A percentile compares a stretch with the other conserved stretches of the same genome.
These are phyloP conservation scores for Drosophila subpulchrella DNA, from an alignment of 1,140 invertebrate genomes.

Conservation along the genomic window DNA sequence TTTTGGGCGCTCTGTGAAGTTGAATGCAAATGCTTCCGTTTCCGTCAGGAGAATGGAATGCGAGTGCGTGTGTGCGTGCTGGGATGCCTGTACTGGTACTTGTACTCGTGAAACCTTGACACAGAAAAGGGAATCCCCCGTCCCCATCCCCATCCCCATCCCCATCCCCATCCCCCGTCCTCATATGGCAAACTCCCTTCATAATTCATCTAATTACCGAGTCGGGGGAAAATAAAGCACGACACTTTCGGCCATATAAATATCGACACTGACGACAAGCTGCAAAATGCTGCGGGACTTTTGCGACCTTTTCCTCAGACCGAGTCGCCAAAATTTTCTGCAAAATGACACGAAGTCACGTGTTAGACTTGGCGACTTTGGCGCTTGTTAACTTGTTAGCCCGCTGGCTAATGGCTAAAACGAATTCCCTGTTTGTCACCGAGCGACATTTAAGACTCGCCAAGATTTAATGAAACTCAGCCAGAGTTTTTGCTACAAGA, in stretches of 20 bases:
- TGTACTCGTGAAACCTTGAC: constrained; percentile 29
- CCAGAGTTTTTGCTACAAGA: neutral
- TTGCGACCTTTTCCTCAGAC: constrained; percentile 31
- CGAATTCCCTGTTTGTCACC: constrained; percentile 72
- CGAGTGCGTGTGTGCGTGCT: constrained; percentile 4
- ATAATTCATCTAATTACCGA: constrained; percentile 64
- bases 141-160: neutral
- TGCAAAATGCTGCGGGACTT: constrained; percentile 34
- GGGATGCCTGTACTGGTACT: neutral
- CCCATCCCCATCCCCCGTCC: neutral
- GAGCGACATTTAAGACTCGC: constrained; percentile 69
- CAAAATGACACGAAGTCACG: constrained; percentile 82
- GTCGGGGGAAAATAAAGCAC: constrained; percentile 21
- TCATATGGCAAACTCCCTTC: constrained; percentile 26
- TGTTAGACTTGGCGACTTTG: constrained; percentile 81
- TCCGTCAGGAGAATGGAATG: constrained; percentile 28
- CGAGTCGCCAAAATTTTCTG: constrained; percentile 62
- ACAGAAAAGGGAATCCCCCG: constrained; percentile 29
- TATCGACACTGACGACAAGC: constrained; percentile 32
- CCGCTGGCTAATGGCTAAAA: constrained; percentile 77
- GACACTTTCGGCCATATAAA: constrained; percentile 24
- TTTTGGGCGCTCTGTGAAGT: constrained; percentile 49
- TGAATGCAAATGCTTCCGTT: constrained; percentile 60
- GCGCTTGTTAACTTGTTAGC: constrained; percentile 77
- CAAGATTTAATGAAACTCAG: constrained; percentile 66